Evolutionary conservation across 2,113 vertebrate genomes (phyloP).

Genomic region (Centropristis striata): DNA sequence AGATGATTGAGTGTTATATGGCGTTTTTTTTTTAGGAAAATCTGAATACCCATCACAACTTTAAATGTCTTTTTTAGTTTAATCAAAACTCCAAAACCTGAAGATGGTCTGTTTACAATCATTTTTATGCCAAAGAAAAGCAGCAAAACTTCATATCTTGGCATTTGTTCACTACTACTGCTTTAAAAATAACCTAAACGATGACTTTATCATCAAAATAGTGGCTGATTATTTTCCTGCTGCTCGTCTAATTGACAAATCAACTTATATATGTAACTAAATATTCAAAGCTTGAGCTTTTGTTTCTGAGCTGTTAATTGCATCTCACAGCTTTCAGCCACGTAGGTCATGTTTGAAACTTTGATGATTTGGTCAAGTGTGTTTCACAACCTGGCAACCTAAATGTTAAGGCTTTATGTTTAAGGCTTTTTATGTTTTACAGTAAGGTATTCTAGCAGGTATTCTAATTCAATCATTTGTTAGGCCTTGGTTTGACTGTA

Average conservation of each 20-base stretch:
- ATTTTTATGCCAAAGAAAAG: neutral
- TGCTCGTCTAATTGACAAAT: neutral
- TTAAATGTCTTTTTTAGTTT: neutral
- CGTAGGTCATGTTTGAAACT: neutral
- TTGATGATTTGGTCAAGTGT: neutral
- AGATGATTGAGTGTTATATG: too few species aligned
- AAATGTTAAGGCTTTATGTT: too few species aligned
- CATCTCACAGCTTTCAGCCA: neutral
- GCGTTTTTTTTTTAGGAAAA: too few species aligned
- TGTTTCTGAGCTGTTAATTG: neutral
- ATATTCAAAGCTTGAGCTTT: neutral
- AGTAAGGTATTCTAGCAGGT: too few species aligned
- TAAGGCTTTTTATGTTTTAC: too few species aligned
- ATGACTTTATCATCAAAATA: neutral
- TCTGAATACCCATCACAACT: too few species aligned
- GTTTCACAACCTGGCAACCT: neutral
- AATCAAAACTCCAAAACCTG: neutral
- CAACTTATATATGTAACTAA: neutral
- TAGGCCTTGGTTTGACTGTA: neutral
- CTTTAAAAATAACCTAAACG: neutral
- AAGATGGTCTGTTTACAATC: neutral
- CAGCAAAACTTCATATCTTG: neutral
- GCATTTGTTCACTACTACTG: neutral
- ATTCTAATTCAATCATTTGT: neutral
- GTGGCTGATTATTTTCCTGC: neutral